These are phyloP conservation scores for Lonchura striata DNA, from an alignment of 2,113 vertebrate species.

Conservation along the genomic window DNA sequence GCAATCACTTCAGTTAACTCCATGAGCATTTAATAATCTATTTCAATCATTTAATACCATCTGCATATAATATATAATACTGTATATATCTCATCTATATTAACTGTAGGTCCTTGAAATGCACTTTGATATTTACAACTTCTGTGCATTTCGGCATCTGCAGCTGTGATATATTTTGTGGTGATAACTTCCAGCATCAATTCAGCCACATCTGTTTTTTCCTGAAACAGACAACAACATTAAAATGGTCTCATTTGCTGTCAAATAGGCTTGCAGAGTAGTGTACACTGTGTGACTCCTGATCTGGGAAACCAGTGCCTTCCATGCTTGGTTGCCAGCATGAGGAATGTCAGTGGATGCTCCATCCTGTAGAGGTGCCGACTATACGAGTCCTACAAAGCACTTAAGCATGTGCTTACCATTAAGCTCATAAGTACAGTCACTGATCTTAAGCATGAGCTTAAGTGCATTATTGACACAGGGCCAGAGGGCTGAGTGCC, in stretches of 20 bases:
- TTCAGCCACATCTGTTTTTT: conserved; percentile 19
- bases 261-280: neutral
- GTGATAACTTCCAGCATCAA: conserved; percentile 22
- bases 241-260: conserved; percentile 35
- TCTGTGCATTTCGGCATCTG: conserved; percentile 29
- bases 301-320: neutral
- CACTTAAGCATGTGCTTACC: conserved; percentile 39
- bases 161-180: neutral
- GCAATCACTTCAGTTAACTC: neutral
- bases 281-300: neutral
- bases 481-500: conserved; percentile 36
- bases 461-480: conserved; percentile 55
- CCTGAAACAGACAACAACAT: neutral
- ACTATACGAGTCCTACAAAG: neutral
- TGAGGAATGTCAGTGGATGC: neutral
- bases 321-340: neutral
- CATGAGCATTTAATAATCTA: neutral
- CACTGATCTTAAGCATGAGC: conserved; percentile 28
- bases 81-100: neutral
- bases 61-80: neutral
- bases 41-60: neutral
- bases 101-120: conserved; percentile 24
- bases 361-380: neutral
- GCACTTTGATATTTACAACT: neutral
- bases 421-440: conserved; percentile 25